A percentile compares a stretch with the other conserved stretches of the same genome.
phyloP scores from a whole-genome alignment of 1,140 invertebrate genomes.

The Macrostomum lignano region DNA sequence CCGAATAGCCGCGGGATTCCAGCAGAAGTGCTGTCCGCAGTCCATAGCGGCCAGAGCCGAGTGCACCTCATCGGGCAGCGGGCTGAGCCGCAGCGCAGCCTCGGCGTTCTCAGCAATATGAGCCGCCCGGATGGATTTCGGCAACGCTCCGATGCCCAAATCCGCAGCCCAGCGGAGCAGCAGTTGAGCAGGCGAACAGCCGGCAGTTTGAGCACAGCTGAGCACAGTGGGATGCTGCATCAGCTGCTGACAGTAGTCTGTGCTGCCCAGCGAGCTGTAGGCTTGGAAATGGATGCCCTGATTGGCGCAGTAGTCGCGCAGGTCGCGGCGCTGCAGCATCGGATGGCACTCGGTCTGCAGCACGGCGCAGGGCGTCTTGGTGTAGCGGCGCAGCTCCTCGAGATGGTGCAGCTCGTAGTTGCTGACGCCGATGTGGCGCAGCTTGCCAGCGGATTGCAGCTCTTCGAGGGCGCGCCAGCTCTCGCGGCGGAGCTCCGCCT shows the following conservation, averaged over 20 bases:
- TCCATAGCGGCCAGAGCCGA: no score
- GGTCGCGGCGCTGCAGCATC: slow-evolving; percentile 20
- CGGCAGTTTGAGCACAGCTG: slow-evolving; percentile 11
- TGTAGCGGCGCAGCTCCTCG: slow-evolving; percentile 35
- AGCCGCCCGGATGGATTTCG: no score
- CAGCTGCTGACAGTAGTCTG: slow-evolving; percentile 10
- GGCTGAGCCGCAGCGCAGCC: no score
- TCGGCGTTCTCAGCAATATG: no score
- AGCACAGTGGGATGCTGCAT: slow-evolving; percentile 11
- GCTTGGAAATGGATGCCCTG: slow-evolving; percentile 27
- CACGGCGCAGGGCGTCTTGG: slow-evolving; percentile 37
- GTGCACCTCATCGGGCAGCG: no score
- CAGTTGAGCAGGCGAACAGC: no score
- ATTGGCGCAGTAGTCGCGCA: slow-evolving; percentile 19
- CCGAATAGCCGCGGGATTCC: no score
- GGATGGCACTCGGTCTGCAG: slow-evolving; percentile 27
- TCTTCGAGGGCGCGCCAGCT: slow-evolving; percentile 41
- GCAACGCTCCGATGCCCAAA: no score
- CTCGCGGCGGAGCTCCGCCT: slow-evolving; percentile 31
- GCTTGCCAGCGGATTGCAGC: slow-evolving; percentile 18
- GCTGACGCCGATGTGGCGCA: slow-evolving; percentile 49
- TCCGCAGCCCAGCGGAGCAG: no score
- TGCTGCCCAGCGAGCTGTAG: slow-evolving; percentile 22
- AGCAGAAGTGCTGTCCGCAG: no score
- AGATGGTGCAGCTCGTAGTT: slow-evolving; percentile 48